These are phyloP conservation scores for Dallia pectoralis DNA, from an alignment of 2,797 vertebrate genomes.

Conservation along the genomic window DNA sequence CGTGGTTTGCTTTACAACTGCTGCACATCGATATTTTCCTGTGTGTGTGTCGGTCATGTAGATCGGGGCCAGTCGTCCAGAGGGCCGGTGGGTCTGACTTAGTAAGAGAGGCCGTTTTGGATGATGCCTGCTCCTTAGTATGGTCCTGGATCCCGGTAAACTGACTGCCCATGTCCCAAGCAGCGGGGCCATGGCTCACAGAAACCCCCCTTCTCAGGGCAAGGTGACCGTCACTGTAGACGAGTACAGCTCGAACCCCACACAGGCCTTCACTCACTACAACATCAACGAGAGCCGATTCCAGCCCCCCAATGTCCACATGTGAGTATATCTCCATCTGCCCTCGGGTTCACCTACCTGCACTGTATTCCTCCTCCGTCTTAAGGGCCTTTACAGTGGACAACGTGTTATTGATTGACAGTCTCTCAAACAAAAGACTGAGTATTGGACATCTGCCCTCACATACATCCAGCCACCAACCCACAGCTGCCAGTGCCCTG, in stretches of 20 bases:
- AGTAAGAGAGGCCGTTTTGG: conserved; percentile 15
- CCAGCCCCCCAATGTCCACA: conserved; percentile 88
- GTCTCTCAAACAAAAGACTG: neutral
- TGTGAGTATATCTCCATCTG: conserved; percentile 75
- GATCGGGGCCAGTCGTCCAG: neutral
- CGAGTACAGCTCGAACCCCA: conserved; percentile 90
- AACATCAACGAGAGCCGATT: conserved; percentile 92
- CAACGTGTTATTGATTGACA: conserved; percentile 1
- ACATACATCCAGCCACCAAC: neutral
- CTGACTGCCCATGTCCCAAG: conserved; percentile 59
- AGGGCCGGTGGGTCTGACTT: neutral
- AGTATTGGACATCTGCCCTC: conserved; percentile 13
- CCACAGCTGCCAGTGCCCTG: neutral
- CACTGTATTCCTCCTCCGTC: neutral
- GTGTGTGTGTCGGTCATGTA: neutral
- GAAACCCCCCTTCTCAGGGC: conserved; percentile 84
- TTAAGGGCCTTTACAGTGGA: neutral
- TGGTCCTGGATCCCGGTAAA: conserved; percentile 71
- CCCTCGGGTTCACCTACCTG: neutral
- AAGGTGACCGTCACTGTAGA: conserved; percentile 88
- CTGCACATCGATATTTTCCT: neutral
- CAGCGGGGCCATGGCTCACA: conserved; percentile 87
- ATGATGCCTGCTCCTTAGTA: conserved; percentile 72
- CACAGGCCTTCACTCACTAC: conserved; percentile 89
- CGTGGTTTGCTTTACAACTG: neutral